phyloP scores from a whole-genome alignment of 2,113 vertebrate genomes.

The Ptychochromis oligacanthus region DNA sequence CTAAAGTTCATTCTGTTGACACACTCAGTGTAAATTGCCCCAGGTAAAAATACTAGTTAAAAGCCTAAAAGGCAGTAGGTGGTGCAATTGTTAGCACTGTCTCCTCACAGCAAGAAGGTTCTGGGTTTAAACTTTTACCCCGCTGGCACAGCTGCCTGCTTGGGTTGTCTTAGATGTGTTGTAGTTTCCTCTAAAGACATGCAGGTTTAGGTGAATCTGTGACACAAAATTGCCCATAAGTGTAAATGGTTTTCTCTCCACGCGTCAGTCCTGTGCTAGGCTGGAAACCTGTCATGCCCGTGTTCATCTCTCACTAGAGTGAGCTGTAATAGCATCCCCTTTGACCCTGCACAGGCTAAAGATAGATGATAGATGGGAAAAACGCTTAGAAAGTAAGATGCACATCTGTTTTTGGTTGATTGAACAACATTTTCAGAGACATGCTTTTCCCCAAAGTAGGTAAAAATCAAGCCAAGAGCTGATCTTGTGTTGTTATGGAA shows the following conservation, averaged over 20 bases:
- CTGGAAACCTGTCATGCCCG: neutral
- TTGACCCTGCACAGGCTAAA: neutral
- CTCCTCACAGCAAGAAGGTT: neutral
- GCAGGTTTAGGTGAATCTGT: neutral
- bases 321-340: neutral
- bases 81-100: neutral
- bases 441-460: neutral
- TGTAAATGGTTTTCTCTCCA: neutral
- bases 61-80: neutral
- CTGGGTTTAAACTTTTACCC: conserved; percentile 1
- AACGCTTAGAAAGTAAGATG: conserved; percentile 2
- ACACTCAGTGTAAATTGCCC: conserved; percentile 1
- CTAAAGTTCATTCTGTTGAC: neutral
- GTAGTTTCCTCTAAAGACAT: neutral
- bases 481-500: conserved; percentile 8
- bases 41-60: conserved; percentile 3
- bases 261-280: neutral
- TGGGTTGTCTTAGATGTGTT: neutral
- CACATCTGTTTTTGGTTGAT: neutral
- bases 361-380: neutral
- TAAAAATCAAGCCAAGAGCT: conserved; percentile 26
- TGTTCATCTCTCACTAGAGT: neutral
- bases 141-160: neutral
- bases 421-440: neutral
- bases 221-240: neutral